Conservation (phyloP, 2,888 invertebrate genomes). For the Autographa gamma region DNA sequence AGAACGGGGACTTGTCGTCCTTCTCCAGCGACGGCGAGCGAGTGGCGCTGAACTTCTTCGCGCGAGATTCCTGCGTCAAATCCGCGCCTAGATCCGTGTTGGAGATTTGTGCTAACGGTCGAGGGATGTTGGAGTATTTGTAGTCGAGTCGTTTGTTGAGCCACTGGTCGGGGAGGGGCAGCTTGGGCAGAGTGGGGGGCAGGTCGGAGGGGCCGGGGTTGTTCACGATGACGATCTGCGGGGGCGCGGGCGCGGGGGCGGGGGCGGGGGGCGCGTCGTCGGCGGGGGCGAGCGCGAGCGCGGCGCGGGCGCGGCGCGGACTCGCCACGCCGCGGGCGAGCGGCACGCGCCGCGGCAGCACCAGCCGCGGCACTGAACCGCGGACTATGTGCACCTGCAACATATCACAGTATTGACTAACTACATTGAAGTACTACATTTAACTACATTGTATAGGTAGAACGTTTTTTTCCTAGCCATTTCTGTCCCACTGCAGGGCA, state of each 20-base stretch:
- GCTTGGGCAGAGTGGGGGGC: conserved; percentile 70
- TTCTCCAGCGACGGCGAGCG: conserved; percentile 86
- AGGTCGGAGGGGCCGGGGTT: conserved; percentile 61
- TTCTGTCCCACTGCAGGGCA: too few relatives aligned
- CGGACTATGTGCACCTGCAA: conserved; percentile 82
- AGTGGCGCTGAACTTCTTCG: conserved; percentile 83
- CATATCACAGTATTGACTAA: background rate
- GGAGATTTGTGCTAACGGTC: conserved; percentile 78
- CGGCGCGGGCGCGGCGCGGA: conserved; percentile 32
- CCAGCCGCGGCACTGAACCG: conserved; percentile 58
- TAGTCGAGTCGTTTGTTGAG: conserved; percentile 80
- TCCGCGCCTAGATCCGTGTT: conserved; percentile 75
- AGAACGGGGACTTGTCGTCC: conserved; percentile 85
- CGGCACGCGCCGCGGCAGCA: conserved; percentile 52
- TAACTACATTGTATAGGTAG: too few relatives aligned
- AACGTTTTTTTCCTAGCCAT: too few relatives aligned
- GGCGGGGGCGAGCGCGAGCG: conserved; percentile 60
- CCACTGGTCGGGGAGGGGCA: conserved; percentile 85
- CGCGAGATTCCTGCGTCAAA: conserved; percentile 73
- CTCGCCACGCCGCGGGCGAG: conserved; percentile 46
- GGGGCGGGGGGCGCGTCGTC: conserved; percentile 56
- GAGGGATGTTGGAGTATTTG: conserved; percentile 79
- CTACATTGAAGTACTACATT: background rate
- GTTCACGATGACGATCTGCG: conserved; percentile 27
- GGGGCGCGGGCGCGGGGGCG: conserved; percentile 54